These are phyloP conservation scores for Tricholauxania praeusta DNA, from an alignment of 2,888 invertebrate genomes.

Conservation along the genomic window DNA sequence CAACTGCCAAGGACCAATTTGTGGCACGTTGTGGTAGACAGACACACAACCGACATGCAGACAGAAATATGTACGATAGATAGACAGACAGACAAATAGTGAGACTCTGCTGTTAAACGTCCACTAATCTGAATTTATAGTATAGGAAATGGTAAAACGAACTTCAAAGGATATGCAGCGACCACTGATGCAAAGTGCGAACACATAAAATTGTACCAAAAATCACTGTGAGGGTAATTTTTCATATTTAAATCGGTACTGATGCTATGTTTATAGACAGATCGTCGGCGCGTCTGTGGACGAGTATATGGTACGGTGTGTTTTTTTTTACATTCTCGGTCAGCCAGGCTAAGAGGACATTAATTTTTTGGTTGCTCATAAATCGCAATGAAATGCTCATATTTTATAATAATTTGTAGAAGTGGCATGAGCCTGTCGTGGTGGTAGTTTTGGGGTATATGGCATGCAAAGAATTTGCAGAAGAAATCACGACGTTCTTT, in stretches of 20 bases:
- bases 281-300: background rate
- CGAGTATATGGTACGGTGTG: background rate
- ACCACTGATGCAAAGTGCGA: background rate
- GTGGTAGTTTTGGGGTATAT: no score
- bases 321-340: no score
- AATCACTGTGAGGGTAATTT: constrained; percentile 15
- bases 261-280: background rate
- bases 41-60: no score
- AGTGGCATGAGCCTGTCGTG: background rate
- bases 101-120: background rate
- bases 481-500: background rate
- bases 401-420: constrained; percentile 44
- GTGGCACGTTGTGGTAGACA: constrained; percentile 3
- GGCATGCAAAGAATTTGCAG: no score
- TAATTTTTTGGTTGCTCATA: constrained; percentile 43
- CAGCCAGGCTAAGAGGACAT: constrained; percentile 4
- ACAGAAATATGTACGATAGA: no score
- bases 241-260: constrained; percentile 24
- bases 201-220: constrained; percentile 3
- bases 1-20: background rate
- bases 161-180: background rate
- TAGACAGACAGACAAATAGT: background rate
- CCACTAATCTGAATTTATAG: constrained; percentile 28
- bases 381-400: constrained; percentile 49
- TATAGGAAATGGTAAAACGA: background rate